phyloP scores from a whole-genome alignment of 2,888 invertebrate genomes.

The Microplitis deprimator region DNA sequence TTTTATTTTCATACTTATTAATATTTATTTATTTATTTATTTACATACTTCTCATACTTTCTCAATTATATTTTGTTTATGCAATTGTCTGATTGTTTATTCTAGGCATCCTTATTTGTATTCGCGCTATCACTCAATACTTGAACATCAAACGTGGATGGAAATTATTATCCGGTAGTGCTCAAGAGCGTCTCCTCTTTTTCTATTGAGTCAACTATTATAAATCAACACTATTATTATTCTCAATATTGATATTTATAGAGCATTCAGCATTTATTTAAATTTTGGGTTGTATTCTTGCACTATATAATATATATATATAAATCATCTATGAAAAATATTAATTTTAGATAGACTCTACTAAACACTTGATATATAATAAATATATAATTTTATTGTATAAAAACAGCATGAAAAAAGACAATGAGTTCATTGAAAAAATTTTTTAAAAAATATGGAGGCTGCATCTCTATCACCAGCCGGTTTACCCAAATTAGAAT shows the following conservation, averaged over 20 bases:
- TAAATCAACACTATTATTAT: slow-evolving; percentile 51
- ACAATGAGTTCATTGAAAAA: neutral
- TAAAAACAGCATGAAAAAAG: neutral
- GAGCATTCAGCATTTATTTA: slow-evolving; percentile 60
- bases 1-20: neutral
- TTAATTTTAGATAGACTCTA: neutral
- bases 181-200: slow-evolving; percentile 89
- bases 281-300: slow-evolving; percentile 56
- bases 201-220: slow-evolving; percentile 78
- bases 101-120: slow-evolving; percentile 86
- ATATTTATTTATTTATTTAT: slow-evolving; percentile 7
- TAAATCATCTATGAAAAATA: slow-evolving; percentile 31
- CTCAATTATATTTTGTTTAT: slow-evolving; percentile 1
- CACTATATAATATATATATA: slow-evolving; percentile 47
- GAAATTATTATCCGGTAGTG: slow-evolving; percentile 87
- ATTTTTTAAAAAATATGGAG: no score
- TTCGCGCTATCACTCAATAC: slow-evolving; percentile 89
- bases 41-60: neutral
- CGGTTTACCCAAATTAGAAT: no score
- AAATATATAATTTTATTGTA: neutral
- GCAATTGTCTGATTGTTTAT: slow-evolving; percentile 51
- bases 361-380: neutral
- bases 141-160: slow-evolving; percentile 91
- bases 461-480: no score
- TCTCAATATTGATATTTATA: neutral